Percentiles rank a stretch among this genome's conserved stretches.
These are phyloP conservation scores for Galeruca laticollis DNA, from an alignment of 2,888 invertebrate genomes.

Conservation along the genomic window DNA sequence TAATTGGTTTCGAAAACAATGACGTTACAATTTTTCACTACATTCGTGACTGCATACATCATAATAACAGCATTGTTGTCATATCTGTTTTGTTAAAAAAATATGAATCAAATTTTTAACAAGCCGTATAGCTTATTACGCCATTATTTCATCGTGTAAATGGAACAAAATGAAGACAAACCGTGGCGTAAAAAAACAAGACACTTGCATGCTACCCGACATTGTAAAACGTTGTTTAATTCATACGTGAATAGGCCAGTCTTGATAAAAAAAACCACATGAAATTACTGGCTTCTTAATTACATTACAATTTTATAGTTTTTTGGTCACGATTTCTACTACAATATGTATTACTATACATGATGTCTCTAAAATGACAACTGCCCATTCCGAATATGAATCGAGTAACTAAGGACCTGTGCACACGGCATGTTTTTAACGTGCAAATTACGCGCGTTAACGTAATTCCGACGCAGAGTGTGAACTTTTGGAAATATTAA, in stretches of 20 bases:
- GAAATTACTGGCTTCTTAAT: no score
- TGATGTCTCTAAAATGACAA: no score
- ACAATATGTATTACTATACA: no score
- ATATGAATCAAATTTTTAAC: constrained; percentile 28
- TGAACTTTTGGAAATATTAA: no score
- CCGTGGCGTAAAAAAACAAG: constrained; percentile 34
- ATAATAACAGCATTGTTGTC: constrained; percentile 13
- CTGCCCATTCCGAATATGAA: no score
- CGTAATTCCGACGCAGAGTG: no score
- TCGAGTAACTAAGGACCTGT: no score
- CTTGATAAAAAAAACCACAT: neutral
- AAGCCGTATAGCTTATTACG: constrained; percentile 25
- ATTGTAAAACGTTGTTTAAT: constrained; percentile 39
- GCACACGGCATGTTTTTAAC: no score
- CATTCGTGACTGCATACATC: constrained; percentile 7
- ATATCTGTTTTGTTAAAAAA: constrained; percentile 18
- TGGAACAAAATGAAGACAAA: constrained; percentile 42
- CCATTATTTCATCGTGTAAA: constrained; percentile 36
- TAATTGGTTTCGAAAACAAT: neutral
- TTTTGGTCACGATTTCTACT: no score
- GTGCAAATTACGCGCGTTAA: no score
- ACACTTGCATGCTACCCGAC: constrained; percentile 37
- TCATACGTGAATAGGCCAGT: constrained; percentile 32
- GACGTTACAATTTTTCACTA: neutral
- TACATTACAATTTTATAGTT: no score